phyloP scores from a whole-genome alignment of 2,888 invertebrate species.

The Drosophila robusta region DNA sequence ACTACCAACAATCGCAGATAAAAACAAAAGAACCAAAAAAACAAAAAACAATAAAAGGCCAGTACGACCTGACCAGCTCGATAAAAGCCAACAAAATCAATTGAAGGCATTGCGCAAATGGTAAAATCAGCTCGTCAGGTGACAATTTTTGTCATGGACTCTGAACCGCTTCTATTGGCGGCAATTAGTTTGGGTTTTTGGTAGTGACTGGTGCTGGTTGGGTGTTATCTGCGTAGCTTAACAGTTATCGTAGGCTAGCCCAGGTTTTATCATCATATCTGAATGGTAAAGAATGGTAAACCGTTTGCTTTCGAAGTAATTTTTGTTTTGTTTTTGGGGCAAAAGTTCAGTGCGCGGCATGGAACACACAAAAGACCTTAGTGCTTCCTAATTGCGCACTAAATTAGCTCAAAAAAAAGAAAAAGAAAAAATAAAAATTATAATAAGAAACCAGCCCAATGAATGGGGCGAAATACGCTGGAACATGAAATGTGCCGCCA shows the following conservation, averaged over 20 bases:
- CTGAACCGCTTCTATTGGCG: conserved; percentile 52
- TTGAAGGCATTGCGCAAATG: conserved; percentile 39
- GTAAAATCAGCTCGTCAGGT: conserved; percentile 50
- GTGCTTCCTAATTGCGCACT: conserved; percentile 78
- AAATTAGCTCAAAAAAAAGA: conserved; percentile 57
- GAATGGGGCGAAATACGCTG: conserved; percentile 30
- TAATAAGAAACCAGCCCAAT: conserved; percentile 20
- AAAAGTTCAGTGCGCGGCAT: conserved; percentile 72
- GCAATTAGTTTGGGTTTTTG: conserved; percentile 26
- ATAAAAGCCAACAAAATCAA: conserved; percentile 41
- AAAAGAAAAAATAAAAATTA: conserved; percentile 19
- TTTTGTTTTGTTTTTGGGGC: conserved; percentile 20
- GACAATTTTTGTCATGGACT: conserved; percentile 63
- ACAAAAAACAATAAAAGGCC: not conserved
- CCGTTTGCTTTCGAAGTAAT: conserved; percentile 5
- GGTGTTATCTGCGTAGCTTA: conserved; percentile 64
- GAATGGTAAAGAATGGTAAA: conserved; percentile 29
- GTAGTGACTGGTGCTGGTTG: conserved; percentile 2
- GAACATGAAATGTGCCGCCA: conserved; percentile 71
- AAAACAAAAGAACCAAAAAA: conserved; percentile 22
- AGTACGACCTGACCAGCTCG: not conserved
- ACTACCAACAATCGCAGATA: conserved; percentile 71
- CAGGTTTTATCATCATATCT: conserved; percentile 71
- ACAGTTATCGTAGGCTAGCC: conserved; percentile 50
- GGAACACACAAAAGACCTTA: conserved; percentile 61